Base-by-base conservation (phyloP, 2,797 vertebrate genomes). In the Crenichthys baileyi region DNA sequence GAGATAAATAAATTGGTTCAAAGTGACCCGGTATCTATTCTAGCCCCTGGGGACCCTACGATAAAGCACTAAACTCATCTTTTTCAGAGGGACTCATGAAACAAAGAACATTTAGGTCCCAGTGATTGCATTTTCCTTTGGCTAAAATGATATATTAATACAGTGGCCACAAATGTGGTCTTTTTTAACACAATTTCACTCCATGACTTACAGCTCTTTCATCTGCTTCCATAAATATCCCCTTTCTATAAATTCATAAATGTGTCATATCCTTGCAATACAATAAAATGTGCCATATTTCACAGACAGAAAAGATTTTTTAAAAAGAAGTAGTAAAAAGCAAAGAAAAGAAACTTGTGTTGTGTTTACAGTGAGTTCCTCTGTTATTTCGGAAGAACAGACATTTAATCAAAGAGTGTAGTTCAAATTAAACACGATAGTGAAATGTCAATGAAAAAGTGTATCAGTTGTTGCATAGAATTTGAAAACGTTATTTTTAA, bases 201-300 rank as follows among this genome's bases (percentile, higher is more conserved):
- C 85, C 80, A 85, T 95, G 94, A 96, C 94, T 95, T 95, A 94
- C 92, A 94, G 93, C 84, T 78, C 92, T 93, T 95, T 95, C 93
- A 92, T 94, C 93, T 94, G 90, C 92, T 95, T 94, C 93, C 94
- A 96, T 95, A 96, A 95, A 95, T 95, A 96, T 93, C 90, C 83
- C 68, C 87, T 87, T 91, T 87, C 90, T 93, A 94, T 94, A 95
- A 95, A 96, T 95, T 92, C 90, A 91, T 94, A 94, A 95, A 95
- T 90, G 93, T 96, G 93, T 95, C 95, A 95, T 85, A 95, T 91
- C 89, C 91, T 87, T 86, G 91, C 89, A 95, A 95, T 94, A 95
- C 92, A 95, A 96, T 96, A 95, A 96, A 94, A 91, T 92, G 87
- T 75, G 81, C 88, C 91, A 95, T 95, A 95, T 95, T 95, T 96